Evolutionary conservation across 2,113 vertebrate species (phyloP), one percentile per base, ranked within the genome.

Genomic region (Prunella fulvescens): DNA sequence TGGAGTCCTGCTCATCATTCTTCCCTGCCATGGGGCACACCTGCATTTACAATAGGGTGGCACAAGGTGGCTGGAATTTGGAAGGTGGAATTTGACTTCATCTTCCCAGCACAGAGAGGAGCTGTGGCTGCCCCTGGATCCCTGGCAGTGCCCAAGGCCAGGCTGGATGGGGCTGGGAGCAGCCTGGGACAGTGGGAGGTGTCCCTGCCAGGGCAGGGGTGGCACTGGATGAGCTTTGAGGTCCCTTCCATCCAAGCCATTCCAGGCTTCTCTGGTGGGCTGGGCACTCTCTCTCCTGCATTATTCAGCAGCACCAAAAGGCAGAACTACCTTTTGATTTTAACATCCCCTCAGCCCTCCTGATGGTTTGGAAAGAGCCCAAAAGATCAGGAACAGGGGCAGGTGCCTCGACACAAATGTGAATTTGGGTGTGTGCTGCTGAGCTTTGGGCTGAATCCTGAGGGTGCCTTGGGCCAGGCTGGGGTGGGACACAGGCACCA

Each of bases 1-100:
- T 37, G 37, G 37, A 37, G 37, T 37, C 37, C 37, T 37, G 37
- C 37, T 37, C 37, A 37, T 37, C 37, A 37, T 37, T 37, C 37
- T 37, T 37, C 37, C 37, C 37, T 37, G 37, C 37, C 37, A 37
- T 9, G 37, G 37, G 37, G 37, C 37, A 37, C 37, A 37, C 37
- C 37, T 37, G 37, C 37, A 37, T 37, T 37, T 37, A 9, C 37
- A 37, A 37, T 37, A 39, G 35, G 84, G 44, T 50, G 86, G 88
- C 80, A 78, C 0, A 2, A 78, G 60, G 79, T 61, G 45, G 50
- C 71, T 14, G 14, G 67, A 35, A 31, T 77, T 73, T 24, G 76
- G 83, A 54, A 90, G 76, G 76, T 2, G 17, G 69, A 56, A 83
- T 92, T 86, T 86, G 94, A 50, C 33, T 94, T 94, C n/a, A 62